Conservation (phyloP, 2,113 vertebrate genomes). For the Ifrita kowaldi region DNA sequence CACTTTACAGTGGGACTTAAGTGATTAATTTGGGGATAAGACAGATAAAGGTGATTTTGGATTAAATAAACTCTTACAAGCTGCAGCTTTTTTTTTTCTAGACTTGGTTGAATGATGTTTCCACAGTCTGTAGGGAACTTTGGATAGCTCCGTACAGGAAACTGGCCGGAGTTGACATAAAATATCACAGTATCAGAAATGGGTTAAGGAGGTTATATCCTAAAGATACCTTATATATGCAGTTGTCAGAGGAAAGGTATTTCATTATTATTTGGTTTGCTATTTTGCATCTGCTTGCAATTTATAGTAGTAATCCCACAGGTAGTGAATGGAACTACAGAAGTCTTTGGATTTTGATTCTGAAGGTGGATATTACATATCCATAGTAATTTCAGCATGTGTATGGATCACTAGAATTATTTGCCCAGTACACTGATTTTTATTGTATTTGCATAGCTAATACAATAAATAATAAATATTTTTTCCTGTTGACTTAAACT, state of each 20-base stretch:
- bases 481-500: not conserved
- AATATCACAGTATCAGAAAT: not conserved
- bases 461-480: no score
- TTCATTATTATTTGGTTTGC: not conserved
- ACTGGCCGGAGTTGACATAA: not conserved
- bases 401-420: not conserved
- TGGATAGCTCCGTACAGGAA: not conserved
- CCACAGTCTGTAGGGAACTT: not conserved
- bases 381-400: not conserved
- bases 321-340: not conserved
- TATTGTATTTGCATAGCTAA: not conserved
- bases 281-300: not conserved
- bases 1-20: not conserved
- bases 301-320: not conserved
- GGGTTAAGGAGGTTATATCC: not conserved
- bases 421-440: not conserved
- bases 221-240: not conserved
- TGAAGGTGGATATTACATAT: not conserved
- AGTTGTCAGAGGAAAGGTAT: not conserved
- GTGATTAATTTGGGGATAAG: not conserved
- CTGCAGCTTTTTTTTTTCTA: not conserved
- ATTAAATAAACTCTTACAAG: not conserved
- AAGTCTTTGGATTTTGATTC: not conserved
- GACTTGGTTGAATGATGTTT: not conserved
- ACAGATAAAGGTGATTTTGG: not conserved